phyloP scores from a whole-genome alignment of 2,113 vertebrate species.

The Protomyctophum bolini region DNA sequence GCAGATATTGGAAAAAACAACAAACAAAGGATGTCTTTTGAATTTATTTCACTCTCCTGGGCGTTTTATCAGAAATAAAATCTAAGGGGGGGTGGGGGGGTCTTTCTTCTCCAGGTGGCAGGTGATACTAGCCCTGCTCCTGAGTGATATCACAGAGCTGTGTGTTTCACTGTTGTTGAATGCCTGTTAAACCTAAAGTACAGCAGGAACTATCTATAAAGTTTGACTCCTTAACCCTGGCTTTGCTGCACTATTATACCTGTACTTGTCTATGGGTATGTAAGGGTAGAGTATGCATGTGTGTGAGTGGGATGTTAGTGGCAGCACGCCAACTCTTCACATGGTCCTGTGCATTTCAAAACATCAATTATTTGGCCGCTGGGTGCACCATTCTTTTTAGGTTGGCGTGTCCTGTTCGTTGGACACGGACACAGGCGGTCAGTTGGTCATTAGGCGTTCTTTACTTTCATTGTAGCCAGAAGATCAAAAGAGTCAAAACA shows the following conservation, averaged over 20 bases:
- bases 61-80: conserved; percentile 68
- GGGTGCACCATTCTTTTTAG: conserved; percentile 42
- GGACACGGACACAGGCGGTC: conserved; percentile 21
- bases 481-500: conserved; percentile 78
- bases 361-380: conserved; percentile 37
- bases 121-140: conserved; percentile 59
- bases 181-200: conserved; percentile 36
- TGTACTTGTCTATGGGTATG: conserved; percentile 39
- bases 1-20: conserved; percentile 66
- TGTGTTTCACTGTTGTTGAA: conserved; percentile 62
- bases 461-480: conserved; percentile 55
- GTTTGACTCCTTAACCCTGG: conserved; percentile 47
- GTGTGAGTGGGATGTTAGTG: conserved; percentile 24
- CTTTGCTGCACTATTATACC: conserved; percentile 10
- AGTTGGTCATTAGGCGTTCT: conserved; percentile 49
- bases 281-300: neutral
- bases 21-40: conserved; percentile 74
- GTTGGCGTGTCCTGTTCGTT: conserved; percentile 28
- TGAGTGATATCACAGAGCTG: conserved; percentile 51
- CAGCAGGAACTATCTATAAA: conserved; percentile 40
- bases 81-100: conserved; percentile 56
- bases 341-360: conserved; percentile 57
- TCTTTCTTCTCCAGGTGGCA: conserved; percentile 70
- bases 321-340: conserved; percentile 55
- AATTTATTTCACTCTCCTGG: conserved; percentile 50